phyloP scores from a whole-genome alignment of 2,797 vertebrate species.

The Limnodromus scolopaceus region DNA sequence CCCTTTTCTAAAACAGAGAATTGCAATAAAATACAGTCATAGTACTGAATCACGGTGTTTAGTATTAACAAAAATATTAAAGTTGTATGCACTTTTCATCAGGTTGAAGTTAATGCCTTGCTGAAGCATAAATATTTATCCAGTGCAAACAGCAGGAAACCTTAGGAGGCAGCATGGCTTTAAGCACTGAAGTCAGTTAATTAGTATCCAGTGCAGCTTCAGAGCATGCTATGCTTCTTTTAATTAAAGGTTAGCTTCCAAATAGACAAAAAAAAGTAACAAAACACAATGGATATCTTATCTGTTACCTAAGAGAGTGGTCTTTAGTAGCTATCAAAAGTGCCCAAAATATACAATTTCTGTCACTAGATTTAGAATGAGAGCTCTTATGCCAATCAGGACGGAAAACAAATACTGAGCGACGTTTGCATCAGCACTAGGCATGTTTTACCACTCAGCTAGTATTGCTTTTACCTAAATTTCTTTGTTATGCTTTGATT shows the following conservation, averaged over 20 bases:
- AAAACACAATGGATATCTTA: background rate
- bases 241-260: constrained; percentile 19
- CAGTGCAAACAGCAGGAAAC: constrained; percentile 16
- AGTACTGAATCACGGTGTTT: background rate
- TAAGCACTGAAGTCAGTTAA: background rate
- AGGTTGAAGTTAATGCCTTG: constrained; percentile 20
- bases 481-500: background rate
- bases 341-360: background rate
- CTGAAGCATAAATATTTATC: constrained; percentile 61
- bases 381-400: background rate
- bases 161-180: constrained; percentile 7
- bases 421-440: background rate
- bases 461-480: background rate
- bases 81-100: background rate
- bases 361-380: background rate
- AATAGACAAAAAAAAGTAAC: background rate
- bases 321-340: background rate
- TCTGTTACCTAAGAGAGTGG: background rate
- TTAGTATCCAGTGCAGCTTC: background rate
- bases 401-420: background rate
- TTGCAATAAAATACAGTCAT: background rate
- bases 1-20: background rate
- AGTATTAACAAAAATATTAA: background rate
- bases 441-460: background rate
- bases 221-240: background rate